Conservation (phyloP, 2,113 vertebrate genomes). For the Paradoxurus hermaphroditus region DNA sequence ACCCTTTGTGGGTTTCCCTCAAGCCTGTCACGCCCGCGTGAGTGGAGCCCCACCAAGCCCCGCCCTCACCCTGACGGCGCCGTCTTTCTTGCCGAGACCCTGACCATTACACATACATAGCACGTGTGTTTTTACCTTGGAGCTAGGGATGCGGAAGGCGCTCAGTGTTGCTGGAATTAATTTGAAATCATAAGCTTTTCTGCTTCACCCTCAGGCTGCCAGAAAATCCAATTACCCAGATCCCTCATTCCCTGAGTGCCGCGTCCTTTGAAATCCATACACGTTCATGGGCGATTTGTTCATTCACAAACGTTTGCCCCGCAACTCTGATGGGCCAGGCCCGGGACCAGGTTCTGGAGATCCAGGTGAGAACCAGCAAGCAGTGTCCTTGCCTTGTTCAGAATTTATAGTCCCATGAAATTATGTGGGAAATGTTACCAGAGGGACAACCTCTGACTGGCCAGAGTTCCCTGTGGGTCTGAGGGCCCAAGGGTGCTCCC, state of each 20-base stretch:
- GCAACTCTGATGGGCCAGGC: background rate
- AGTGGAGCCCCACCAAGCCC: background rate
- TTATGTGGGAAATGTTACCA: background rate
- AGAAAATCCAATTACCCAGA: slow-evolving; percentile 42
- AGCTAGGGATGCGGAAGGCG: background rate
- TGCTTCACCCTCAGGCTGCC: background rate
- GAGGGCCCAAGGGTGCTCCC: background rate
- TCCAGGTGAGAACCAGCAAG: background rate
- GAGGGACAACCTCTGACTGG: background rate
- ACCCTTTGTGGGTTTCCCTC: background rate
- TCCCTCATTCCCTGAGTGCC: background rate
- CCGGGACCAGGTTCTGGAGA: background rate
- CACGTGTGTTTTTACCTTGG: background rate
- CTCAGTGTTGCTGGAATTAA: slow-evolving; percentile 39
- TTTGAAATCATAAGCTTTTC: slow-evolving; percentile 43
- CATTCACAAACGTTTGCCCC: background rate
- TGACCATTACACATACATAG: background rate
- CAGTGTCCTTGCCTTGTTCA: background rate
- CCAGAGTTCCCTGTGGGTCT: background rate
- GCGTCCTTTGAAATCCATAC: background rate
- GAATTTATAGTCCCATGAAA: background rate
- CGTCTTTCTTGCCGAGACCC: background rate
- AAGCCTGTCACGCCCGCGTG: background rate
- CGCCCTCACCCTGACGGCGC: background rate
- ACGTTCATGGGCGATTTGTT: background rate